phyloP scores from a whole-genome alignment of 2,888 invertebrate genomes.

The Ernsta delagoae region DNA sequence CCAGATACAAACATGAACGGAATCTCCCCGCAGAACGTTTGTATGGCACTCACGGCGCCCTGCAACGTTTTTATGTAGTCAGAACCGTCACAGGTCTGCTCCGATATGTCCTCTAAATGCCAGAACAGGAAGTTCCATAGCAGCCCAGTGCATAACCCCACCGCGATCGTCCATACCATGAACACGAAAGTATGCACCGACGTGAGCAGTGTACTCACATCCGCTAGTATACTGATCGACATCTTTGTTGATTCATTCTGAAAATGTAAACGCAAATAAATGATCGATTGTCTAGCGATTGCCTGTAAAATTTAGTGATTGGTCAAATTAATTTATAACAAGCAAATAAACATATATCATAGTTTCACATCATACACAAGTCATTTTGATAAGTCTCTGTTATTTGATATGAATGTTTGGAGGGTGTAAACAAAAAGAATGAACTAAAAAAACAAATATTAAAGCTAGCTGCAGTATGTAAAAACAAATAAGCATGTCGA shows the following conservation, averaged over 20 bases:
- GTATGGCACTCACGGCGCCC: conserved; percentile 90
- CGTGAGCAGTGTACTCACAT: conserved; percentile 87
- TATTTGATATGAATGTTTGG: no score
- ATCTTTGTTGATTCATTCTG: conserved; percentile 87
- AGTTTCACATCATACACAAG: no score
- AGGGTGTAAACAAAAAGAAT: no score
- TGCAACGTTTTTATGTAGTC: conserved; percentile 89
- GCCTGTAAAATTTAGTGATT: no score
- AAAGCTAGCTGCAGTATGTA: no score
- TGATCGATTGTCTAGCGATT: no score
- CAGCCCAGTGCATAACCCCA: conserved; percentile 93
- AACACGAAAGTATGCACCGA: conserved; percentile 90
- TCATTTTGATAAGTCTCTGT: no score
- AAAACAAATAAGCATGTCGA: no score
- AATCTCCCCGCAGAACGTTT: conserved; percentile 93
- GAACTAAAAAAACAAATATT: no score
- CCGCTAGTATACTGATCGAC: conserved; percentile 87
- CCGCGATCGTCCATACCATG: conserved; percentile 90
- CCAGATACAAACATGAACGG: conserved; percentile 95
- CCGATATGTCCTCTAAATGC: conserved; percentile 90
- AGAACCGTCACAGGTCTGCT: conserved; percentile 66
- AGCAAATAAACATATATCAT: no score
- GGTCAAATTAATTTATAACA: no score
- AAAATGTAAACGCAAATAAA: conserved; percentile 45
- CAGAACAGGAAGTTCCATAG: conserved; percentile 96